These are phyloP conservation scores for Euborellia annulipes DNA, from an alignment of 1,140 invertebrate genomes.

Conservation along the genomic window DNA sequence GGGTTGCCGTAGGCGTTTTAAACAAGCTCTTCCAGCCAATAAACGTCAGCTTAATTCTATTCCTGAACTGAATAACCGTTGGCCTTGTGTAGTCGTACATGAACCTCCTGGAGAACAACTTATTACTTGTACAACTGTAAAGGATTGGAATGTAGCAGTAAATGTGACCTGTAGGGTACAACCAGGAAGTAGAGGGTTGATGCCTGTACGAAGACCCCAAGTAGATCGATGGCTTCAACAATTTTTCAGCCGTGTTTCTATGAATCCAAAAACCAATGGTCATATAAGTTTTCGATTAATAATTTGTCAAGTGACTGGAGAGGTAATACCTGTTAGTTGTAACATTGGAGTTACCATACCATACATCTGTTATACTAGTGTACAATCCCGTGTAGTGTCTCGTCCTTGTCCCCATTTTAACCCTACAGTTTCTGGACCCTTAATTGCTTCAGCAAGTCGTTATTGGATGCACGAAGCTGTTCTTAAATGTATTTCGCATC, in stretches of 20 bases:
- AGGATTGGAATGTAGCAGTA: constrained; percentile 52
- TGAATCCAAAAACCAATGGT: constrained; percentile 45
- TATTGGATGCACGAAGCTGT: constrained; percentile 37
- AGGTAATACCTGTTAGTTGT: constrained; percentile 43
- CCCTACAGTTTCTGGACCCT: constrained; percentile 32
- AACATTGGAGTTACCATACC: constrained; percentile 56
- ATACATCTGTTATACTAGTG: constrained; percentile 55
- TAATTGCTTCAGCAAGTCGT: constrained; percentile 28
- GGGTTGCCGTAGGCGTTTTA: constrained; percentile 47
- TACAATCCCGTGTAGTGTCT: constrained; percentile 45
- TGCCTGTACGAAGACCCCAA: constrained; percentile 47
- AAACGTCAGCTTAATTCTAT: constrained; percentile 7
- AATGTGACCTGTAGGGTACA: constrained; percentile 63
- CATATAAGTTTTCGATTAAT: constrained; percentile 60
- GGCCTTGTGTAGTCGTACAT: constrained; percentile 56
- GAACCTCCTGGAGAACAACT: constrained; percentile 55
- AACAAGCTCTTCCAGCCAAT: constrained; percentile 19
- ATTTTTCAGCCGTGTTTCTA: constrained; percentile 45
- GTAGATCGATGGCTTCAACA: constrained; percentile 51
- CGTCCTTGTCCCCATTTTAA: constrained; percentile 41
- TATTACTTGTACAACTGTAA: constrained; percentile 63
- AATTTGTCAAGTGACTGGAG: constrained; percentile 29
- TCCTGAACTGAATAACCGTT: constrained; percentile 49
- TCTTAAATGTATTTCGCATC: constrained; percentile 28
- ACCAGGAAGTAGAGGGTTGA: constrained; percentile 35